Evolutionary conservation across 2,113 vertebrate species (phyloP), one percentile per base, ranked within the genome.

Genomic region (Xyliphius kryptos): DNA sequence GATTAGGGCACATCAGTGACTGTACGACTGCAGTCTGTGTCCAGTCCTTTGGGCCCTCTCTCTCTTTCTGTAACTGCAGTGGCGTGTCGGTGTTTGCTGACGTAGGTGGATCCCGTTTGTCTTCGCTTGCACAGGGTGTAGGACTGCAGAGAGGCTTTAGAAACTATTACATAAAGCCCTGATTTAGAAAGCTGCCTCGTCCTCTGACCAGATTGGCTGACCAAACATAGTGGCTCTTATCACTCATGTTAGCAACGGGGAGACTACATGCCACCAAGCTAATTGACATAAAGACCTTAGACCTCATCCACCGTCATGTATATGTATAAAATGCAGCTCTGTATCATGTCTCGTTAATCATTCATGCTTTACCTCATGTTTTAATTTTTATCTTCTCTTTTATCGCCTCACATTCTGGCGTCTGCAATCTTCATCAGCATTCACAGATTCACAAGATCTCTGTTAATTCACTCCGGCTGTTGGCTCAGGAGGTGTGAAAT

Each of bases 371-470:
- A 15, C n/a, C n/a, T n/a, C n/a, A n/a, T n/a, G n/a, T n/a, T n/a
- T 37, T 38, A 21, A 15, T 46, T 36, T 19, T 50, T 20, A 17
- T 13, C 14, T 10, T 66, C 20, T 44, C 11, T 41, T 43, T 19
- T 48, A 32, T 13, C 49, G 21, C 44, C 48, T 37, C 56, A 53
- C 48, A 58, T 48, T 11, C 49, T 14, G 46, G 26, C 5, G 17
- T 36, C 65, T 53, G 65, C 38, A 16, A 19, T 59, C 53, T 56
- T 60, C 65, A 60, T 46, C 38, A 60, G 38, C 47, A 53, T 43
- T 54, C 41, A 5, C 9, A 44, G 64, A 51, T 58, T 58, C 21
- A 16, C 41, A 22, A 32, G 36, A 59, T 52, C 36, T 32, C 11
- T 9, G 9, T 14, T 48, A 37, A 58, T 51, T 49, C 17, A 37